Base-by-base conservation (phyloP, 2,113 vertebrate species). In the Microcebus griseorufus region DNA sequence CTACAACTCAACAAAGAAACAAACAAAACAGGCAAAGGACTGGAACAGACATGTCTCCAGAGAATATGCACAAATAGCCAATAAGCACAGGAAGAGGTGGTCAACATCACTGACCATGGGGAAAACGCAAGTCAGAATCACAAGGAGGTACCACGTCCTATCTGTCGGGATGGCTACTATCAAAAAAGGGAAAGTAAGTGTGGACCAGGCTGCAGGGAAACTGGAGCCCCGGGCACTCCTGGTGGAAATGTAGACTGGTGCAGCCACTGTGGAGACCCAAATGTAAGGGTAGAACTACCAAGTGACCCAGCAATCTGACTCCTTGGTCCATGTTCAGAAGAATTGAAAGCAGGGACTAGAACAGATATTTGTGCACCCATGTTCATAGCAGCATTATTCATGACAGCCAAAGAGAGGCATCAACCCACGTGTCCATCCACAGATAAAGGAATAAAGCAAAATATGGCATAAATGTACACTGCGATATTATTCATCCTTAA, bases 381-480 rank as follows among this genome's bases (percentile, higher is more conserved):
- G 55, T 27, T 60, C 14, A 20, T 3, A 45, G 29, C 45, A 62
- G 18, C 64, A 13, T 8, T 90, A 23, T 67, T 55, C 72, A 14
- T 27, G 23, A 37, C 0, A 55, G 78, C 45, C 29, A 37, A 60
- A 73, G 76, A 9, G 9, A 11, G 6, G 22, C 60, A 72, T 51
- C 16, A 4, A 4, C 5, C 8, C 3, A 12, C 8, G 11, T 1
- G 7, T 25, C n/a, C 17, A 3, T 2, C 0, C 6, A 42, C 37
- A 37, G 37, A 37, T 37, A 37, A 37, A 37, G 37, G 37, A 37
- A 37, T 37, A 37, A 37, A n/a, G 8, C 16, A 34, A 34, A 18
- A 25, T 6, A 5, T 37, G 2, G 1, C 8, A 16, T 10, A 29
- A 14, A 2, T 8, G 1, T 0, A 6, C 9, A 2, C 12, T 3